Conservation (phyloP, 2,797 vertebrate genomes). For the Sebastes umbrosus region DNA sequence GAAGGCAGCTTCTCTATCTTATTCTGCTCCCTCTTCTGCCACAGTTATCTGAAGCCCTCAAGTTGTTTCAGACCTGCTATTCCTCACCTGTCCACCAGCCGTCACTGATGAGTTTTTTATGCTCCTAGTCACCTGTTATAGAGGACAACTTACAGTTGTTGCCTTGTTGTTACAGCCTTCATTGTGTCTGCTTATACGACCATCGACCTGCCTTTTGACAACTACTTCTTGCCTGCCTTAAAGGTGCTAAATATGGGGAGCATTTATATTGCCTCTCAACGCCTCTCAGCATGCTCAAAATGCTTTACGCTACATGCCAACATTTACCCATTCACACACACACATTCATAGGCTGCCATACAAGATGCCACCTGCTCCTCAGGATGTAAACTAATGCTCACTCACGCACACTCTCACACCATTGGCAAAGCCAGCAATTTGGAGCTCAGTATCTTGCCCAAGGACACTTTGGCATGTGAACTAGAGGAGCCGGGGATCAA, state of each 20-base stretch:
- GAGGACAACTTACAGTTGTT: neutral
- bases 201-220: neutral
- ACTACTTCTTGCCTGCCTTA: neutral
- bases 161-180: neutral
- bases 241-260: neutral
- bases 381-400: neutral
- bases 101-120: neutral
- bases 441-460: neutral
- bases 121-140: neutral
- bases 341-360: neutral
- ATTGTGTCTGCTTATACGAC: neutral
- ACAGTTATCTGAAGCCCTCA: neutral
- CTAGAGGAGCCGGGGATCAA: neutral
- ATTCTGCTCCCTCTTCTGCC: neutral
- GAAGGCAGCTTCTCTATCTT: neutral
- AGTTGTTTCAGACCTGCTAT: neutral
- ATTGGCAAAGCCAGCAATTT: neutral
- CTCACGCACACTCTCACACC: neutral
- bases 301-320: neutral
- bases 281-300: neutral
- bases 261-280: neutral
- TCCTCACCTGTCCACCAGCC: constrained; percentile 37
- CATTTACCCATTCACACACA: neutral
- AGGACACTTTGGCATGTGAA: neutral
- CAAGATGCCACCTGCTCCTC: neutral